Evolutionary conservation across 2,888 invertebrate species (phyloP), one percentile per base, ranked within the genome.

Genomic region (Leistus spinibarbis): DNA sequence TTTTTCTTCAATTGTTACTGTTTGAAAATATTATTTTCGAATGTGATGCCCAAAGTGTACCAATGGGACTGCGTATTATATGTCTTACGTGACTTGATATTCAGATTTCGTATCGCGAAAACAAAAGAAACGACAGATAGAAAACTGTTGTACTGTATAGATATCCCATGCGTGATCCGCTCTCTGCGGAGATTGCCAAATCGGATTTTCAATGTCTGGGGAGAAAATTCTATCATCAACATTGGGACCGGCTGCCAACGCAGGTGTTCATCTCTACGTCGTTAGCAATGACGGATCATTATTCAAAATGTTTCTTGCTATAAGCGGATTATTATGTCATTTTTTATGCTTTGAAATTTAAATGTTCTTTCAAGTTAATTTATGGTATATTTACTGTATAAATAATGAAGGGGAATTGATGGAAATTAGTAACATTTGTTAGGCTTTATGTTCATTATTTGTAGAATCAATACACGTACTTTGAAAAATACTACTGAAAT

Each of bases 1-100:
- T 40, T 40, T 40, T 40, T 40, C 40, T 40, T 40, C 40, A 7
- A 40, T 40, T 40, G 7, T 4, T 40, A 40, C 40, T 10, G 40
- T 40, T 40, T 40, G 40, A 40, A 40, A 40, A 40, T 40, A 13
- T n/a, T n/a, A n/a, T 40, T 13, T 40, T 13, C 40, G 7, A 13
- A 40, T 40, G 40, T 40, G n/a, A n/a, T n/a, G 7, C 54, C 20
- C 27, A 53, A 69, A 69, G 27, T 69, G 62, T 57, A 27, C 22
- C 57, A 69, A 17, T 57, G 69, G 22, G 69, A 19, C 19, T 62
- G 69, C n/a, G n/a, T 60, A 69, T 69, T 69, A 69, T 60, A 57
- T 69, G 13, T 17, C 62, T 23, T 69, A 69, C 69, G 69, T 69
- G 69, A 69, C 69, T 69, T 17, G 69, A 69, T 69, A 69, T 69